These are phyloP conservation scores for Entomobrya proxima DNA, from an alignment of 2,888 invertebrate species.

Conservation along the genomic window DNA sequence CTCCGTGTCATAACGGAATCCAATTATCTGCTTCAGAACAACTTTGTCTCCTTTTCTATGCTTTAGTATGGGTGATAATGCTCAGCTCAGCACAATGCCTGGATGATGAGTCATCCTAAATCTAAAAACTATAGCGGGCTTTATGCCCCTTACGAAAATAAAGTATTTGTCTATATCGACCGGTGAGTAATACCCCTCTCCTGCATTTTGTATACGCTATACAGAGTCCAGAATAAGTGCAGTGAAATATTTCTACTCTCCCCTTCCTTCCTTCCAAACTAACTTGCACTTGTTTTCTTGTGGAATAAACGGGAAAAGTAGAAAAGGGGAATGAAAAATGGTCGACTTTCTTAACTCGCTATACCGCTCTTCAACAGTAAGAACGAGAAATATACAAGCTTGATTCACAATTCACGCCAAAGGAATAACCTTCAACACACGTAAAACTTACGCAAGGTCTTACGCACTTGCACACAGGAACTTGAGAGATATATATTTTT, in stretches of 20 bases:
- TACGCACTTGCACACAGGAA: not conserved
- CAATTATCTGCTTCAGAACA: constrained; percentile 70
- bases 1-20: constrained; percentile 72
- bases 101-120: constrained; percentile 68
- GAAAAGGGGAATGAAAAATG: not conserved
- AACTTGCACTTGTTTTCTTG: constrained; percentile 26
- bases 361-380: not conserved
- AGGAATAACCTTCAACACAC: constrained; percentile 17
- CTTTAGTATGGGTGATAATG: not conserved
- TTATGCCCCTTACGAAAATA: too few species aligned
- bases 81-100: not conserved
- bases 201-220: not conserved
- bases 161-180: constrained; percentile 3
- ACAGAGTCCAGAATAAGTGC: not conserved
- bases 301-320: constrained; percentile 6
- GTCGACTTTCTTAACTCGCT: not conserved
- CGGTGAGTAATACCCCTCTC: constrained; percentile 9
- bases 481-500: not conserved
- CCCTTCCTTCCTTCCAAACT: constrained; percentile 29
- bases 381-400: constrained; percentile 11
- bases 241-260: constrained; percentile 31
- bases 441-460: not conserved
- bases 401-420: constrained; percentile 34
- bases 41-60: constrained; percentile 3
- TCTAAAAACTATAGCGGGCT: too few species aligned